phyloP scores from a whole-genome alignment of 2,113 vertebrate species.

The Centropus unirufus region DNA sequence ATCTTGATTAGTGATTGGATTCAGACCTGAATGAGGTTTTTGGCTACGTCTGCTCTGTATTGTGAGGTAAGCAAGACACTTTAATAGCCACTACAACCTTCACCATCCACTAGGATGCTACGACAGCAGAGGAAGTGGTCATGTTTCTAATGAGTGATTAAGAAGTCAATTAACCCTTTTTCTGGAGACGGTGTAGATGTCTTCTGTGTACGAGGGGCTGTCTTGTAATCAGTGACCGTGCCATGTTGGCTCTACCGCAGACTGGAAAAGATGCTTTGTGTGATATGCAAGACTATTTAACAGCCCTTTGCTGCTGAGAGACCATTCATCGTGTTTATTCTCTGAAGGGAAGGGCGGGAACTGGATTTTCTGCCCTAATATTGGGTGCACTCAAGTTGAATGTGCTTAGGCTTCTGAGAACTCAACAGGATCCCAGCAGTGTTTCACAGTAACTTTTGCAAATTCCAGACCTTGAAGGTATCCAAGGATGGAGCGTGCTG shows the following conservation, averaged over 20 bases:
- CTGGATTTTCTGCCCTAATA: background rate
- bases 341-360: background rate
- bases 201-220: background rate
- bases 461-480: background rate
- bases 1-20: background rate
- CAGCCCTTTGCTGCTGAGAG: background rate
- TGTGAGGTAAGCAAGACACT: background rate
- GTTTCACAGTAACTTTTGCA: background rate
- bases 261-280: background rate
- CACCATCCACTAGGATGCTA: too few species aligned
- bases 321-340: rapidly evolving
- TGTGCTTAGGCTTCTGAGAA: background rate
- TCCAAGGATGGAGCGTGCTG: rapidly evolving
- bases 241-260: too few species aligned
- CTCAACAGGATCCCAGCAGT: background rate
- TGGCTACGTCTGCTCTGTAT: background rate
- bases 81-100: background rate
- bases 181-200: background rate
- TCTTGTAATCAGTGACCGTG: background rate
- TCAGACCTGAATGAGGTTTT: background rate
- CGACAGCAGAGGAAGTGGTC: rapidly evolving
- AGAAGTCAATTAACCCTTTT: background rate
- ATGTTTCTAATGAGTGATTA: background rate
- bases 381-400: background rate
- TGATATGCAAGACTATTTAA: background rate